Evolutionary conservation across 2,113 vertebrate species (phyloP).

Genomic region (Carlito syrichta): DNA sequence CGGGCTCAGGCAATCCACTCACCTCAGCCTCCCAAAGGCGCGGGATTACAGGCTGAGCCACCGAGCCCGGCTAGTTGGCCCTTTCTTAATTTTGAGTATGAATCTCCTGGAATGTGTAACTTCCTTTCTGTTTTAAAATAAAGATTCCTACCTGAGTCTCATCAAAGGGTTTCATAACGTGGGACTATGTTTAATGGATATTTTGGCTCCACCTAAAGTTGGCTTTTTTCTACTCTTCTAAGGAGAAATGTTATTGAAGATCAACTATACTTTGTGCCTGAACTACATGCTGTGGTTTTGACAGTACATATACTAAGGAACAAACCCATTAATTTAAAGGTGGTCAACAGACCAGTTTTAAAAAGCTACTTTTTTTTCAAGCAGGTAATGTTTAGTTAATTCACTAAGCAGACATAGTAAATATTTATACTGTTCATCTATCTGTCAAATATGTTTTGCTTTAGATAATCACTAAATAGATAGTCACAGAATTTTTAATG

Average conservation of each 20-base stretch:
- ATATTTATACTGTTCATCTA: background rate
- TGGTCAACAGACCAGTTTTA: background rate
- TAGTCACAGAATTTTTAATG: background rate
- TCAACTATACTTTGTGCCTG: background rate
- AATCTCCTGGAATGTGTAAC: background rate
- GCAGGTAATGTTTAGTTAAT: background rate
- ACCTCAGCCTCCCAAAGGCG: too few relatives aligned
- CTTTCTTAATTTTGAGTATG: background rate
- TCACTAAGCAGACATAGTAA: background rate
- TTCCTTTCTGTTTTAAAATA: background rate
- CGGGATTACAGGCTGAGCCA: too few relatives aligned
- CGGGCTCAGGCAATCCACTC: too few relatives aligned
- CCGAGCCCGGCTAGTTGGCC: too few relatives aligned
- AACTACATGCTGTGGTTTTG: background rate
- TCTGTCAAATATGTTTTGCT: background rate
- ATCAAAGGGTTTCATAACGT: background rate
- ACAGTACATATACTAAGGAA: background rate
- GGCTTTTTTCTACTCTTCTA: background rate
- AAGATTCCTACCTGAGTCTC: background rate
- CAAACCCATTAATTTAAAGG: background rate
- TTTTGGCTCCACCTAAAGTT: background rate
- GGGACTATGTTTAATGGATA: background rate
- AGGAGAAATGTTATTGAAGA: background rate
- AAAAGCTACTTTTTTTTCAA: background rate
- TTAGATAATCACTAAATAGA: background rate